Evolutionary conservation across 2,113 vertebrate genomes (phyloP), one percentile per base, ranked within the genome.

Genomic region (Calyptomena viridis): DNA sequence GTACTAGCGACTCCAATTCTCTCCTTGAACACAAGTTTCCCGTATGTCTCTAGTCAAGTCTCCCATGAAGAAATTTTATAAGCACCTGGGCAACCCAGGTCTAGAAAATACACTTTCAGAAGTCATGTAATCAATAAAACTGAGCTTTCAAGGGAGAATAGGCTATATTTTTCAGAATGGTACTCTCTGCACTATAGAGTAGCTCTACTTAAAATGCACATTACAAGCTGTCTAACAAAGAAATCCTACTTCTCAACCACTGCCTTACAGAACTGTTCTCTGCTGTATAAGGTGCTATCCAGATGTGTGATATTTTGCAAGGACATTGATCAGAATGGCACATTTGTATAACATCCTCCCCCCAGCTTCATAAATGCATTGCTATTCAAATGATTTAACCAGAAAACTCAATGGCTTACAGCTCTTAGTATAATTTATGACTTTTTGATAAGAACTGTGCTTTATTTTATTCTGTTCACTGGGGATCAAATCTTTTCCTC

Each of bases 231-330:
- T 17, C 23, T 72, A 18, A 35, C 15, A 22, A 33, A 66, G 47
- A 16, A 17, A 6, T 2, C 4, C 3, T 11, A 23, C 12, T 35
- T 52, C 7, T 28, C 44, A 66, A 25, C 27, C 3, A 20, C 1
- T 1, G 1, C 7, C 8, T 47, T n/a, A 20, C 72, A 39, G 13
- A 16, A 27, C 18, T 42, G 3, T 1, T 12, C 3, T 24, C 28
- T 74, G 8, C 20, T 24, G 10, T 12, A 18, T 9, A 30, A 9
- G 2, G 5, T 44, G 9, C 3, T 39, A 3, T 4, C 18, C 15
- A 77, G 14, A 30, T 35, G 12, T 35, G 30, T 60, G 8, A 10
- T 14, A 8, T 49, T 77, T 64, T 24, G 30, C 35, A 68, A 64
- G 21, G 20, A 42, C 33, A 5, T 31, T 25, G 9, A 31, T 49